A percentile compares a stretch with the other conserved stretches of the same genome.
Conservation (phyloP, 92 coral and sea anemone genomes). For the Pocillopora meandrina region DNA sequence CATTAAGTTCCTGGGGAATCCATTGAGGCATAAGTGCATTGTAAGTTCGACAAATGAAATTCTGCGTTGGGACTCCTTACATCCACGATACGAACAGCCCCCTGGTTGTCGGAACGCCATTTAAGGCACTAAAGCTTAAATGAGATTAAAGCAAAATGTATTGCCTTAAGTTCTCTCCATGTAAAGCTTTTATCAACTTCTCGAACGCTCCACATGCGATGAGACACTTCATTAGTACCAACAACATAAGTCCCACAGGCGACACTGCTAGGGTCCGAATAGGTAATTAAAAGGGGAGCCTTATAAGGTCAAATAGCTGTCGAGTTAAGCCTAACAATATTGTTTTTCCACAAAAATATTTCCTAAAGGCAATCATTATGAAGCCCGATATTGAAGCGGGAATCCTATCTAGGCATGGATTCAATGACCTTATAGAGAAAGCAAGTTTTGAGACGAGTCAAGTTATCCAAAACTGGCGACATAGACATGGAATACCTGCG, state of each 20-base stretch:
- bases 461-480: constrained; percentile 54
- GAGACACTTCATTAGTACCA: neutral
- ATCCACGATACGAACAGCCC: constrained; percentile 28
- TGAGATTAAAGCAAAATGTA: neutral
- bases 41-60: neutral
- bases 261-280: constrained; percentile 41
- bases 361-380: constrained; percentile 21
- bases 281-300: constrained; percentile 17
- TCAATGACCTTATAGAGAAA: constrained; percentile 38
- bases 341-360: constrained; percentile 48
- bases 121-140: constrained; percentile 10
- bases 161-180: neutral
- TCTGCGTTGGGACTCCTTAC: constrained; percentile 2
- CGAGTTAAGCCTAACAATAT: constrained; percentile 20
- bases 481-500: constrained; percentile 55
- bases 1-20: neutral
- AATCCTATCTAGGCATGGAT: constrained; percentile 11
- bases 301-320: constrained; percentile 2
- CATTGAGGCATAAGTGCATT: no score
- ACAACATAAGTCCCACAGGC: constrained; percentile 15
- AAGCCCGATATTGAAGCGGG: constrained; percentile 35
- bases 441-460: constrained; percentile 33
- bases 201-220: neutral
- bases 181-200: neutral
- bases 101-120: constrained; percentile 52